Percentiles rank a stretch among this genome's conserved stretches.
Conservation (phyloP, 2,888 invertebrate species). For the Sycophila texana region DNA sequence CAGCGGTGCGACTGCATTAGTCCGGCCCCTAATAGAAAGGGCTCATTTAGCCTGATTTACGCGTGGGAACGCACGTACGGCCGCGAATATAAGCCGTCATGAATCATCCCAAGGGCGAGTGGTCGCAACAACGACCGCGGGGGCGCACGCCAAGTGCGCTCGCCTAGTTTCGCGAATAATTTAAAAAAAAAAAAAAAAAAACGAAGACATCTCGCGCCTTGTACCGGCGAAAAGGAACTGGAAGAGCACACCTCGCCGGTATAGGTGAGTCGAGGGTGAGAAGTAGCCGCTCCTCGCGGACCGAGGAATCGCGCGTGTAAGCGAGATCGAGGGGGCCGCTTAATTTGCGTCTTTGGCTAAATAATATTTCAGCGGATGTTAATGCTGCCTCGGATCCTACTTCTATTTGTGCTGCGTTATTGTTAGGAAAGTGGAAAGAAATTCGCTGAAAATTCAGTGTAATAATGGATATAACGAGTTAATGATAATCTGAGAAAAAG, state of each 20-base stretch:
- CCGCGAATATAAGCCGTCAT: conserved; percentile 1
- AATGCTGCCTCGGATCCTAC: too few species aligned
- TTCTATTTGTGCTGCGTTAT: too few species aligned
- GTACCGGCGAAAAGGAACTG: not conserved
- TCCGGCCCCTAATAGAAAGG: conserved; percentile 35
- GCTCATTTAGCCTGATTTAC: conserved; percentile 38
- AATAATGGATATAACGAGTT: not conserved
- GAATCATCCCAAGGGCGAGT: conserved; percentile 37
- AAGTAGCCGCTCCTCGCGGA: not conserved
- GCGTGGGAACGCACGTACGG: conserved; percentile 40
- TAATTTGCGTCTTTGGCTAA: too few species aligned
- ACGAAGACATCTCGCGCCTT: conserved; percentile 10
- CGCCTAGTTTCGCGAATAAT: conserved; percentile 4
- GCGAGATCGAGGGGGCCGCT: not conserved
- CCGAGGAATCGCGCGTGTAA: not conserved
- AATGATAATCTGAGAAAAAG: too few species aligned
- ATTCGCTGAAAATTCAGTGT: not conserved
- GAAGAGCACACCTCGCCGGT: too few species aligned
- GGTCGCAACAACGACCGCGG: conserved; percentile 25
- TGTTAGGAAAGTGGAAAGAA: too few species aligned
- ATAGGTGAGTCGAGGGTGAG: too few species aligned
- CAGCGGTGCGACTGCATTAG: conserved; percentile 17
- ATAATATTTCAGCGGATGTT: too few species aligned
- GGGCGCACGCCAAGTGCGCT: conserved; percentile 1
- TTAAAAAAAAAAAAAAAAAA: conserved; percentile 15